Evolutionary conservation across 2,888 invertebrate species (phyloP), one percentile per base, ranked within the genome.

Genomic region (Nysson spinosus): DNA sequence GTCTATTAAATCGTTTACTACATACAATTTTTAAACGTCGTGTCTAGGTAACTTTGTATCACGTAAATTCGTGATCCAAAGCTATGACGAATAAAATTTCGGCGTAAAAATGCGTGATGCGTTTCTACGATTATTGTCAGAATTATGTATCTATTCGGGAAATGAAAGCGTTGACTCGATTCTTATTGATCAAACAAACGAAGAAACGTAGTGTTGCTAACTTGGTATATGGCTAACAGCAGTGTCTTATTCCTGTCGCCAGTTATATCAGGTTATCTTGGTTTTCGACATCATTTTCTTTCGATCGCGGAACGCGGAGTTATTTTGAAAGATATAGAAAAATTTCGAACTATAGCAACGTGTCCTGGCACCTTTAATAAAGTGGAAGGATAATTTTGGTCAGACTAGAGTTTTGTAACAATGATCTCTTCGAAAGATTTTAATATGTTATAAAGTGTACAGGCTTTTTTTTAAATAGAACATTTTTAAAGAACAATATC

Each of bases 121-220:
- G n/a, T n/a, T n/a, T n/a, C n/a, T n/a, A n/a, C n/a, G n/a, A n/a
- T n/a, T n/a, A n/a, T n/a, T n/a, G n/a, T n/a, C n/a, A n/a, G n/a
- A n/a, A n/a, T n/a, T n/a, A n/a, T n/a, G n/a, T n/a, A 24, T 7
- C 24, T 9, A 24, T 11, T 11, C 1, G 4, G 4, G 11, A 30
- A 30, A 11, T 11, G 11, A 11, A 1, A 11, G 4, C 30, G 30
- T 30, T 30, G n/a, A 11, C 30, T 1, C 7, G 30, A 11, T 12
- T 40, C 24, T 42, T 81, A 83, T 83, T 73, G 83, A 83, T 75
- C 83, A 83, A 83, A 83, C 83, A 77, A 75, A 68, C 49, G 69
- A 70, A 67, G 11, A 20, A 43, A 42, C 34, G 28, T 19, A 9
- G 7, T 40, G 58, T 63, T 51, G 35, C 52, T 43, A n/a, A 14